These are phyloP conservation scores for Drosophila peninsularis DNA, from an alignment of 2,888 invertebrate genomes.

Conservation along the genomic window DNA sequence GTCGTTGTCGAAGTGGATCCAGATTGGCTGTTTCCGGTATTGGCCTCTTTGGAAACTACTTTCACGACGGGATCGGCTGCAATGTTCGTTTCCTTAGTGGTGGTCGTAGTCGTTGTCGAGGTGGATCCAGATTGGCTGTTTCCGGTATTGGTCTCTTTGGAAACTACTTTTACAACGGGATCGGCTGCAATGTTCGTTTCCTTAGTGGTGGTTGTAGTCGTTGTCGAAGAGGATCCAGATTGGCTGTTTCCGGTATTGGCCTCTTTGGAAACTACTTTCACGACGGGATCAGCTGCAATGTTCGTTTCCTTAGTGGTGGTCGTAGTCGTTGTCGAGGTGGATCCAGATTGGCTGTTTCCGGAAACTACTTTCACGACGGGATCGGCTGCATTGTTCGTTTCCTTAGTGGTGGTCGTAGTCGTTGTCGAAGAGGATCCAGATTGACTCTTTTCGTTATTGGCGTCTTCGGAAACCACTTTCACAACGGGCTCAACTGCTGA, in stretches of 20 bases:
- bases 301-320: neutral
- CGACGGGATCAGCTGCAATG: neutral
- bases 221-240: neutral
- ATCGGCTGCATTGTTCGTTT: neutral
- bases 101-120: neutral
- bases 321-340: neutral
- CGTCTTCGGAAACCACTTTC: neutral
- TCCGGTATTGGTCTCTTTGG: neutral
- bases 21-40: neutral
- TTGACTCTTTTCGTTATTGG: neutral
- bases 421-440: neutral
- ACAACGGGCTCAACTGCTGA: neutral
- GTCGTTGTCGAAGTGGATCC: neutral
- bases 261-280: neutral
- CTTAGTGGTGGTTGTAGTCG: neutral
- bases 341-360: neutral
- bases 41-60: neutral
- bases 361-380: neutral
- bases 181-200: too few relatives aligned
- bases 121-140: neutral
- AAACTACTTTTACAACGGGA: neutral
- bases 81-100: neutral
- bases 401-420: neutral
- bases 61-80: neutral
- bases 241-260: neutral